Percentiles rank a stretch among this genome's conserved stretches.
Evolutionary conservation across 2,797 vertebrate species (phyloP).

Genomic region (Sitta carolinensis): DNA sequence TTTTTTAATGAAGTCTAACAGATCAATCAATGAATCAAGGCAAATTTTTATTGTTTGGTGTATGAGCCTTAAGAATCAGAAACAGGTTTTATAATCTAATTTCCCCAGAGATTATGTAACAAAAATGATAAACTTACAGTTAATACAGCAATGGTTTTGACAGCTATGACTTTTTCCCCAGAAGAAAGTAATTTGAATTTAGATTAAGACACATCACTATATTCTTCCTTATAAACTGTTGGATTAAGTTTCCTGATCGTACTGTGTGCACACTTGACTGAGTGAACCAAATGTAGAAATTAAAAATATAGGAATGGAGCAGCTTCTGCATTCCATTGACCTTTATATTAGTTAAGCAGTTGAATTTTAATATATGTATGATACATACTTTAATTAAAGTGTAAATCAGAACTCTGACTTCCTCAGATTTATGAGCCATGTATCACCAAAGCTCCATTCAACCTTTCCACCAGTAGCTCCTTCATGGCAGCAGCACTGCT

Average conservation of each 20-base stretch:
- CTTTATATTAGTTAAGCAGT: conserved; percentile 39
- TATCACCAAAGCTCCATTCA: neutral
- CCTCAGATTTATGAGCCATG: neutral
- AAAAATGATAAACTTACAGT: conserved; percentile 14
- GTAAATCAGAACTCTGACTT: neutral
- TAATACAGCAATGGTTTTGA: neutral
- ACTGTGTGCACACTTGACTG: neutral
- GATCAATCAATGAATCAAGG: neutral
- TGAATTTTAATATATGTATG: conserved; percentile 4
- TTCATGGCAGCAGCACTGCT: neutral
- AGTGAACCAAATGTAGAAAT: conserved; percentile 1
- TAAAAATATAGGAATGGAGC: conserved; percentile 6
- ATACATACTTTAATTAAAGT: conserved; percentile 34
- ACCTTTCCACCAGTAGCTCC: neutral
- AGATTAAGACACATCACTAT: conserved; percentile 16
- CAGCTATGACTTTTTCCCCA: neutral
- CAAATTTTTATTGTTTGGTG: neutral
- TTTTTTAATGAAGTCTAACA: conserved; percentile 19
- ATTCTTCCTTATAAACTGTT: conserved; percentile 5
- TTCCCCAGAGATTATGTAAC: conserved; percentile 2
- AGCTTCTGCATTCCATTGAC: conserved; percentile 19
- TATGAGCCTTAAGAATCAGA: neutral
- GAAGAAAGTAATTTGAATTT: conserved; percentile 51
- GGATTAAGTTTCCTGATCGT: neutral
- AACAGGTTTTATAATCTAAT: neutral